phyloP scores from a whole-genome alignment of 2,113 vertebrate genomes.

The Hippopotamus amphibius region DNA sequence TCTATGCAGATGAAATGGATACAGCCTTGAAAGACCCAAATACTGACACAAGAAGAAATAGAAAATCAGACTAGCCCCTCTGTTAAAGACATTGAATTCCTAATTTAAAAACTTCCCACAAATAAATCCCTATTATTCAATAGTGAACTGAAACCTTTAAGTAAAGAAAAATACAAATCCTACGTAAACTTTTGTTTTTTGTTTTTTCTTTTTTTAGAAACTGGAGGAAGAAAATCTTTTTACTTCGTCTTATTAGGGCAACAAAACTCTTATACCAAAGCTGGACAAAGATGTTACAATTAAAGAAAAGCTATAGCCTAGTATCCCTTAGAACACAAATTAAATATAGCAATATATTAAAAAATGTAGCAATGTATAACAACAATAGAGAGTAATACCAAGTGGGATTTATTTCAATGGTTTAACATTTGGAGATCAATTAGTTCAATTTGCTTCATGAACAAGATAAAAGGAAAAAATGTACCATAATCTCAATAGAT shows the following conservation, averaged over 20 bases:
- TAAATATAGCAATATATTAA: not conserved
- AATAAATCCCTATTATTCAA: not conserved
- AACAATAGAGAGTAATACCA: not conserved
- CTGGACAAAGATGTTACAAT: not conserved
- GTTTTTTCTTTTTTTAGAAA: not conserved
- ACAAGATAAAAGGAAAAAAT: not conserved
- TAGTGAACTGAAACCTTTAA: not conserved
- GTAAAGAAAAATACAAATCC: not conserved
- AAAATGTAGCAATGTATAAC: not conserved
- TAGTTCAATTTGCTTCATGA: not conserved
- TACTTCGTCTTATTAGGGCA: not conserved
- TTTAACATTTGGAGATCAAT: conserved; percentile 5
- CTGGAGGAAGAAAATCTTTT: not conserved
- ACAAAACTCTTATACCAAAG: not conserved
- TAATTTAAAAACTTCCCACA: not conserved
- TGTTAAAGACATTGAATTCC: not conserved
- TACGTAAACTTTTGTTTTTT: not conserved
- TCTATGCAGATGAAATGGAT: not conserved
- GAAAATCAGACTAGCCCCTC: not conserved
- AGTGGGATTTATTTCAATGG: not conserved
- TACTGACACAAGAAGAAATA: not conserved
- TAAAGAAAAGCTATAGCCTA: not conserved
- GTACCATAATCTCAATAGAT: not conserved
- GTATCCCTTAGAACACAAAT: not conserved
- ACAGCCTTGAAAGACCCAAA: not conserved